Evolutionary conservation across 2,797 vertebrate genomes (phyloP), one percentile per base, ranked within the genome.

Genomic region (Gila robusta): DNA sequence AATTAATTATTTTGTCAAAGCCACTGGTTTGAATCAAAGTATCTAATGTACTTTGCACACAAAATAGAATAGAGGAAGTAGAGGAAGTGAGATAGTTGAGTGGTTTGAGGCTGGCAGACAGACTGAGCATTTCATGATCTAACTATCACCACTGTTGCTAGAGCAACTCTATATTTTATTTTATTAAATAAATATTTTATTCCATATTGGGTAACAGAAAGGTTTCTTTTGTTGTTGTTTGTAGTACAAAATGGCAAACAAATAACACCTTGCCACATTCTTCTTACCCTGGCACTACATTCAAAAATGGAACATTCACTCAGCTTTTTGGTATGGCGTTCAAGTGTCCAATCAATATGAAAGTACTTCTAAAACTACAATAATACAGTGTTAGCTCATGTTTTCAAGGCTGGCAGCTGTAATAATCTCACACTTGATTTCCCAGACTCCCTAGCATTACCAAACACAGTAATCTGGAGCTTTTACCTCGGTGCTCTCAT

Each of bases 351-450:
- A 66, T 39, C 17, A 71, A 49, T 52, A 74, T 32, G 19, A 47
- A 67, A 66, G 59, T 66, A 52, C n/a, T 66, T 81, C 69, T 39
- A 32, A 86, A 67, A 66, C 47, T 41, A 32, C 59, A 56, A 81
- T 54, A 66, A 73, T 62, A 62, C 28, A 73, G 69, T 21, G 26
- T 47, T 64, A 5, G 17, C 69, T 73, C 66, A 47, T 49, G 69
- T 80, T 86, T 80, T 80, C 9, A 21, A 79, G 21, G 54, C 66
- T 56, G 66, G 26, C 76, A 85, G 67, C 70, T 81, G 56, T 67
- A 73, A 74, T 86, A 81, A 86, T 74, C 70, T 74, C 47, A 67
- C 79, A 74, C 44, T 81, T 66, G 67, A 81, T 80, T 86, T 86
- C n/a, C 84, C 69, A 74, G 69, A 67, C 83, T 79, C 37, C 66